Base-by-base conservation (phyloP, 2,888 invertebrate species). In the Bedellia somnulentella region DNA sequence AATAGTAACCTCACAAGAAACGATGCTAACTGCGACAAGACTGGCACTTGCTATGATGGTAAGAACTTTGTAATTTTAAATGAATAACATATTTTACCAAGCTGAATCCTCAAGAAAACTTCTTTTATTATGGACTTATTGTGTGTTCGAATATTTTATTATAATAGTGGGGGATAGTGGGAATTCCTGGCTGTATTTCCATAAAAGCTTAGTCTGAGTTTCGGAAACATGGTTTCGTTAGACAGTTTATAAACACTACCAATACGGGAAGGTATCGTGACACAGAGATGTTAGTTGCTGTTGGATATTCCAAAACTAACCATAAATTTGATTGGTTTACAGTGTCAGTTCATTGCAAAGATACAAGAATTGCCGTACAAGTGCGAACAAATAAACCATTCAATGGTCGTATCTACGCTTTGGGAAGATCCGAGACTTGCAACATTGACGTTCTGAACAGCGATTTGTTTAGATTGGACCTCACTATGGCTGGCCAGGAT, bases 41-140 rank as follows among this genome's bases (percentile, higher is more conserved):
- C 92, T 32, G 94, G 94, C 55, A 93, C 93, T 41, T 95, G 94
- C 56, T 94, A 94, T 53, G 92, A 95, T 66, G 93, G 93, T 93
- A 79, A 79, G 38, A 23, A 14, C 13, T 15, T 21, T 24, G 28
- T 11, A 12, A 4, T 4, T 10, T 23, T 21, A 21, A 9, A 9
- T 23, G n/a, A n/a, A n/a, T 18, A 18, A 18, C 18, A 18, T 9
- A 18, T 18, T 18, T 18, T 18, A 18, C 6, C 9, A 10, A 22
- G 4, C 22, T 22, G 22, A 9, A 9, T 18, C 18, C 18, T 18
- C 18, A 18, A 18, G 18, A 18, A 18, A 9, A 18, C 9, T 18
- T 5, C 18, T 18, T 18, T 18, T 9, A 9, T 9, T 18, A 9
- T 9, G 18, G 6, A 18, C 9, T 18, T 18, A 8, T 8, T 9